These are phyloP conservation scores for Ariopsis seemanni DNA, from an alignment of 2,113 vertebrate genomes.

Conservation along the genomic window DNA sequence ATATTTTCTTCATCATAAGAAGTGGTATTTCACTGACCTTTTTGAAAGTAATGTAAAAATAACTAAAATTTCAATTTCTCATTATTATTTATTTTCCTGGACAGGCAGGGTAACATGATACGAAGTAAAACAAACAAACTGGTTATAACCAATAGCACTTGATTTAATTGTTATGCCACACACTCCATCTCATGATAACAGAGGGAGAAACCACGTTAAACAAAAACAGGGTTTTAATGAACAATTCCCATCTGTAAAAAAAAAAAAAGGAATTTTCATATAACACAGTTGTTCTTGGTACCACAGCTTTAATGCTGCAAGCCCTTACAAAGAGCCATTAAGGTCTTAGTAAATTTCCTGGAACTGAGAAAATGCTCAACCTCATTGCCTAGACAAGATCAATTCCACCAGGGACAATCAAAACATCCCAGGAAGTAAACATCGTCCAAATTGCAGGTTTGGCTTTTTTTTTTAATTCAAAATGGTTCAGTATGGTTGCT, in stretches of 20 bases:
- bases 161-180: not conserved
- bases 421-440: conserved; percentile 65
- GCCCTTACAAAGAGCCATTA: not conserved
- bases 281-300: conserved; percentile 21
- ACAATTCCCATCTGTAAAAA: not conserved
- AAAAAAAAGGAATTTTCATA: not conserved
- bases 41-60: not conserved
- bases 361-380: conserved; percentile 43
- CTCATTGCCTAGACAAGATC: conserved; percentile 41
- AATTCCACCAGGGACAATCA: conserved; percentile 63
- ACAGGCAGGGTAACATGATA: not conserved
- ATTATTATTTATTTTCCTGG: not conserved
- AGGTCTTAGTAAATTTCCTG: conserved; percentile 18
- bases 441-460: conserved; percentile 65
- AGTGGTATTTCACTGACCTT: not conserved
- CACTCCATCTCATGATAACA: not conserved
- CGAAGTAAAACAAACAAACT: not conserved
- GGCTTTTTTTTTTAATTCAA: conserved; percentile 63
- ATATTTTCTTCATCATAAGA: conserved; percentile 13
- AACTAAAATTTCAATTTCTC: not conserved
- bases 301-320: conserved; percentile 11
- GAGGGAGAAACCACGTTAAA: not conserved
- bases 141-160: conserved; percentile 4
- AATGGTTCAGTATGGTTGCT: conserved; percentile 61
- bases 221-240: not conserved